Base-by-base conservation (phyloP, 2,888 invertebrate genomes). In the Amiota mariae region DNA sequence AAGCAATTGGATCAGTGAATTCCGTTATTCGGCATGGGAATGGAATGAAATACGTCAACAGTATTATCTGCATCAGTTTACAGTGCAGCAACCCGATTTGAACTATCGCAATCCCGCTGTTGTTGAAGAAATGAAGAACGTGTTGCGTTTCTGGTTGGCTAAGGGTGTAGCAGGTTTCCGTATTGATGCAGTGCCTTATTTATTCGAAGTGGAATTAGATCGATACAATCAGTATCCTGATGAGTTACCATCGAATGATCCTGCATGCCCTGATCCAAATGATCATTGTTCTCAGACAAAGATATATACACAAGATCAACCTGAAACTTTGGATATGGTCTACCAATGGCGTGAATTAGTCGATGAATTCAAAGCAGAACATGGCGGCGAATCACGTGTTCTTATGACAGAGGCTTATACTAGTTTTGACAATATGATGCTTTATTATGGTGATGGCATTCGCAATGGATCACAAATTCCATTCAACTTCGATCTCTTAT, bases 161-260 rank as follows among this genome's bases (percentile, higher is more conserved):
- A 93, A 93, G 81, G 97, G 97, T 1, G 92, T 97, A 0, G 94
- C 95, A 79, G 96, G 96, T 0, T 95, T 96, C 85, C 92, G 95
- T 68, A 90, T 95, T 1, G 94, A 94, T 81, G 93, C 94, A 0
- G 89, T 93, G 0, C 93, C 93, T 4, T 86, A 85, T 74, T 73
- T 89, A 0, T 89, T 89, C 18, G 89, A 90, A 77, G 78, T 85
- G 2, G 85, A 86, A 0, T 74, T 85, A 36, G 87, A 88, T 75
- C 80, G 79, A 11, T 78, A 88, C 70, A 89, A 89, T 18, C 82
- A 84, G 70, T 90, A 87, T 73, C 84, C 85, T 0, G 91, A 93
- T 79, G 94, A 94, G 77, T 92, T 93, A 0, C 71, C 87, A 0
- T 90, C 91, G 4, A 86, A 91, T 90, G 85, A 85, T 24, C 89